A percentile compares a stretch with the other conserved stretches of the same genome.
Evolutionary conservation across 2,113 vertebrate species (phyloP).

Genomic region (Setophaga petechia): DNA sequence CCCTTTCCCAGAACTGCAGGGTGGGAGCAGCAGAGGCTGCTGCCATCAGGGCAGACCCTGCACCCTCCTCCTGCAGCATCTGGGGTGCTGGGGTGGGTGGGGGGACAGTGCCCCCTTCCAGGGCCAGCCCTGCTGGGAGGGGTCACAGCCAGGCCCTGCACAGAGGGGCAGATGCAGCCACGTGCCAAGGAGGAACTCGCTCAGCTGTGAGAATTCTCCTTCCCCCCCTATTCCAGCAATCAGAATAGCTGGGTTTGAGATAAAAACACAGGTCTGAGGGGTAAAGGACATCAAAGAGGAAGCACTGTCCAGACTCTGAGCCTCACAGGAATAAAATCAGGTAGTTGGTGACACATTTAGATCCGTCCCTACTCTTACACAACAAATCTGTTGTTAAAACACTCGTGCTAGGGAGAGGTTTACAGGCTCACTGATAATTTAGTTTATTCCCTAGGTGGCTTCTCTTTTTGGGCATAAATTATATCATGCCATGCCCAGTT

Average conservation of each 20-base stretch:
- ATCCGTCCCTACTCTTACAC: background rate
- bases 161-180: background rate
- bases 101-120: background rate
- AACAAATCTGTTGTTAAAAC: background rate
- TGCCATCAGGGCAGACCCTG: background rate
- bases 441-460: background rate
- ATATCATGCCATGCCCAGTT: no score
- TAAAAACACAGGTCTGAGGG: background rate
- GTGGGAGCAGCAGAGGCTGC: background rate
- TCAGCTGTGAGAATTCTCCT: background rate
- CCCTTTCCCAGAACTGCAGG: background rate
- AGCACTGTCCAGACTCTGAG: background rate
- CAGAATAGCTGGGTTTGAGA: background rate
- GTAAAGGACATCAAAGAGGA: background rate
- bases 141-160: background rate
- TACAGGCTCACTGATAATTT: background rate
- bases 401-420: background rate
- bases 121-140: background rate
- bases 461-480: background rate
- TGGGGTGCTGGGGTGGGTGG: background rate
- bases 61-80: background rate
- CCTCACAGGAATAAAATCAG: background rate
- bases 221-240: background rate
- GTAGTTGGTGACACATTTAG: background rate
- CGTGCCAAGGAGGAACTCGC: background rate